Evolutionary conservation across 2,888 invertebrate genomes (phyloP).

Genomic region (Crepidodera aurea): DNA sequence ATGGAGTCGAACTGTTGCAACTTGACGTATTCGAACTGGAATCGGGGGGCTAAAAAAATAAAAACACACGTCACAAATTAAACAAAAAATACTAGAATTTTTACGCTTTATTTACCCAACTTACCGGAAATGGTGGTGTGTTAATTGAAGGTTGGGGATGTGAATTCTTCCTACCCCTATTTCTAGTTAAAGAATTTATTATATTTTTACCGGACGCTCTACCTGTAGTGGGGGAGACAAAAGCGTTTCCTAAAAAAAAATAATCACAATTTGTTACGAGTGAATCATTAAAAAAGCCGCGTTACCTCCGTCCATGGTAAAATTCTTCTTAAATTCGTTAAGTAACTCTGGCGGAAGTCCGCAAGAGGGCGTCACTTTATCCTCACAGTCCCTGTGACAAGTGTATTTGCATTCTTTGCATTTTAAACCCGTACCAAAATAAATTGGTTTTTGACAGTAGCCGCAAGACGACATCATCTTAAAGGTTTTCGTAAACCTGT

Average conservation of each 20-base stretch:
- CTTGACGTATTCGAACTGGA: conserved; percentile 94
- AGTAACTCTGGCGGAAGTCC: conserved; percentile 87
- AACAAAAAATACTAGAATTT: not conserved
- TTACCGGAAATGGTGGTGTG: conserved; percentile 67
- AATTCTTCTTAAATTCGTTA: conserved; percentile 79
- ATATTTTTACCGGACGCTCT: conserved; percentile 57
- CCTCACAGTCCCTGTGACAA: conserved; percentile 87
- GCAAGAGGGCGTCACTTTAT: conserved; percentile 92
- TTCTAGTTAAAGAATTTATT: conserved; percentile 59
- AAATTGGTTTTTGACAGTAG: conserved; percentile 73
- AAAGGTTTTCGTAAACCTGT: conserved; percentile 88
- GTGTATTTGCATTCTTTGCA: conserved; percentile 96
- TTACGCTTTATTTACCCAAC: too few species aligned
- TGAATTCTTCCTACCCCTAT: conserved; percentile 63
- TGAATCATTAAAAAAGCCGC: not conserved
- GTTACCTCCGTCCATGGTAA: conserved; percentile 69
- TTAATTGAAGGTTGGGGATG: conserved; percentile 67
- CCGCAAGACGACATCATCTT: conserved; percentile 90
- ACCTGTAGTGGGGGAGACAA: conserved; percentile 63
- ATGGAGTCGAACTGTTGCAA: conserved; percentile 95
- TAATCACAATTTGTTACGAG: conserved; percentile 14
- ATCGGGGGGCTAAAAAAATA: conserved; percentile 71
- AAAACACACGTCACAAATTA: not conserved
- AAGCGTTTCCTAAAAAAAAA: conserved; percentile 44
- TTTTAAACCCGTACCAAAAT: conserved; percentile 80